A percentile compares a stretch with the other conserved stretches of the same genome.
phyloP scores from a whole-genome alignment of 1,140 invertebrate genomes.

The Amyelois transitella region DNA sequence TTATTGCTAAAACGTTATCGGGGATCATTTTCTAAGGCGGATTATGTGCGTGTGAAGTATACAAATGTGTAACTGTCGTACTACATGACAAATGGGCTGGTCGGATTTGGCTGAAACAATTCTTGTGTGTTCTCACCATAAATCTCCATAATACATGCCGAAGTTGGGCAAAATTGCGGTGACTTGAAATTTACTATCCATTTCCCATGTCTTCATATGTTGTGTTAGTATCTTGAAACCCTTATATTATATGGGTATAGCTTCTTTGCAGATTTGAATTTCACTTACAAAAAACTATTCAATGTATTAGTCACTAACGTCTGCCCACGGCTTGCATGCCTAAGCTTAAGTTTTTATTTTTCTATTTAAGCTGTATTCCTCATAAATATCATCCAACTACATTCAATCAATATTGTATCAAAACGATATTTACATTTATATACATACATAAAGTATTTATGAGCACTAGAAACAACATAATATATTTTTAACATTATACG shows the following conservation, averaged over 20 bases:
- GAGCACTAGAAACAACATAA: too few species aligned
- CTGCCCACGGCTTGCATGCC: too few species aligned
- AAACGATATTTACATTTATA: too few species aligned
- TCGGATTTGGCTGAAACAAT: slow-evolving; percentile 15
- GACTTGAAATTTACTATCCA: background rate
- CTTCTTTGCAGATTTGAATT: too few species aligned
- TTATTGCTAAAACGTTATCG: background rate
- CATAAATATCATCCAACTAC: too few species aligned
- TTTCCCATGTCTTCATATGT: background rate
- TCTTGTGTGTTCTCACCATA: slow-evolving; percentile 2
- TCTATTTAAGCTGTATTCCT: too few species aligned
- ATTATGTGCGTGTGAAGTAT: slow-evolving; percentile 13
- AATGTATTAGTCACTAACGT: too few species aligned
- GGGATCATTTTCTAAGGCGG: background rate
- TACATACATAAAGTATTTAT: too few species aligned
- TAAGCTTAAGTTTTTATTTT: too few species aligned
- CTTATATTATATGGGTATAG: background rate
- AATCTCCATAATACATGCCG: background rate
- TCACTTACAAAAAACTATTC: too few species aligned
- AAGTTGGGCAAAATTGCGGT: background rate
- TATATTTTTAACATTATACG: too few species aligned
- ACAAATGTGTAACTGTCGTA: slow-evolving; percentile 24
- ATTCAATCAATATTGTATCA: too few species aligned
- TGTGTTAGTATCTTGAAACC: background rate
- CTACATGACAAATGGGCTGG: slow-evolving; percentile 22